These are phyloP conservation scores for Mayetiola destructor DNA, from an alignment of 2,888 invertebrate species.

Conservation along the genomic window DNA sequence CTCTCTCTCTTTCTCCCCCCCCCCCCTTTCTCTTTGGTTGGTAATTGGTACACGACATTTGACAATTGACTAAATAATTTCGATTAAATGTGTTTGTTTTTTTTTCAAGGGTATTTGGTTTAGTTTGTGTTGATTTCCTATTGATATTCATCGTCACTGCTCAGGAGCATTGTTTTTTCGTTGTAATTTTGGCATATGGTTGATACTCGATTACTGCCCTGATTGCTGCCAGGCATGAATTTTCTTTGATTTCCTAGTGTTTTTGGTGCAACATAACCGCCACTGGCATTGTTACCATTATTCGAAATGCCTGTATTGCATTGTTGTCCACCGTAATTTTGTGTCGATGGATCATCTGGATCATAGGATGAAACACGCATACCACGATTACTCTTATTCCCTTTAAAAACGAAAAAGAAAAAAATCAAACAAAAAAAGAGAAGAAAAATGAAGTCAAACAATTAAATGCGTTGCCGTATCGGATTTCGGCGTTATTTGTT, in stretches of 20 bases:
- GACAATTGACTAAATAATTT: too few relatives aligned
- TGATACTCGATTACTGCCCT: constrained; percentile 57
- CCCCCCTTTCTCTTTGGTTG: too few relatives aligned
- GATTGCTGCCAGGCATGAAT: constrained; percentile 48
- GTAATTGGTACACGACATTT: too few relatives aligned
- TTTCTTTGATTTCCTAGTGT: constrained; percentile 37
- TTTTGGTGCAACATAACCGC: constrained; percentile 38
- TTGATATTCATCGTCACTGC: constrained; percentile 91
- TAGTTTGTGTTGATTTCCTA: too few relatives aligned
- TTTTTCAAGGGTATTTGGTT: too few relatives aligned
- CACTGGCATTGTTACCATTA: constrained; percentile 28
- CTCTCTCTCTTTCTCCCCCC: too few relatives aligned
- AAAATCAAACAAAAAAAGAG: not conserved
- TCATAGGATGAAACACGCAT: constrained; percentile 52
- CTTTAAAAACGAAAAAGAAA: constrained; percentile 22
- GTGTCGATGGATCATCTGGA: constrained; percentile 46
- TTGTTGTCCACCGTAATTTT: constrained; percentile 19
- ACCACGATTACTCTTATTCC: constrained; percentile 49
- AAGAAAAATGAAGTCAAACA: not conserved
- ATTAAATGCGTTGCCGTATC: not conserved
- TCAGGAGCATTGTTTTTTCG: constrained; percentile 89
- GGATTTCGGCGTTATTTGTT: not conserved
- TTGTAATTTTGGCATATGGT: constrained; percentile 78
- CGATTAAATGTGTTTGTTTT: too few relatives aligned
- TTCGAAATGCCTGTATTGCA: constrained; percentile 25